Percentiles rank a stretch among this genome's conserved stretches.
phyloP scores from a whole-genome alignment of 2,797 vertebrate species.

The Lacerta agilis region DNA sequence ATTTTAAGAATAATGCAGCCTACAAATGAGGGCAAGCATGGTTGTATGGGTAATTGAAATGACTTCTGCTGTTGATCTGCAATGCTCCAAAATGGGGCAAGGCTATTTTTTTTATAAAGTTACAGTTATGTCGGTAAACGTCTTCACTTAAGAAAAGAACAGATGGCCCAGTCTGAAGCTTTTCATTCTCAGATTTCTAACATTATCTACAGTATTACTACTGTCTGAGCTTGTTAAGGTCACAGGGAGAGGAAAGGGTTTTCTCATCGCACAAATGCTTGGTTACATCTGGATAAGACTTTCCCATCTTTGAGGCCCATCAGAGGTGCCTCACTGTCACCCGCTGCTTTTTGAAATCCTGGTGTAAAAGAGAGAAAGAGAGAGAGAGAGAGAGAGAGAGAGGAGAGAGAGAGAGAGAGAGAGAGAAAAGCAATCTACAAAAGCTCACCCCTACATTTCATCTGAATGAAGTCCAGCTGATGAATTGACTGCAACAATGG shows the following conservation, averaged over 20 bases:
- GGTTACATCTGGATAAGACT: constrained; percentile 19
- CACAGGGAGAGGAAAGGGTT: background rate
- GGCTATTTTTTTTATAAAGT: background rate
- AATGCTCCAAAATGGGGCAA: constrained; percentile 19
- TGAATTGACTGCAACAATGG: constrained; percentile 93
- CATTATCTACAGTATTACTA: background rate
- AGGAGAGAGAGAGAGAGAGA: background rate
- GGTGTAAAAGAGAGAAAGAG: background rate
- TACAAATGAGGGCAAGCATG: background rate
- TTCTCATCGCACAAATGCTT: background rate
- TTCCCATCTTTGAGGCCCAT: background rate
- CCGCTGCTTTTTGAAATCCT: constrained; percentile 22
- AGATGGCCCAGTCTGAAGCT: constrained; percentile 19
- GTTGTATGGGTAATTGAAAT: constrained; percentile 5
- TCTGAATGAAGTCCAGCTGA: constrained; percentile 95
- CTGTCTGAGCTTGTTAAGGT: constrained; percentile 11
- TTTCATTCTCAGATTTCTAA: constrained; percentile 21
- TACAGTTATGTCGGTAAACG: background rate
- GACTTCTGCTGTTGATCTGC: background rate
- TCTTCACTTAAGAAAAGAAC: constrained; percentile 12
- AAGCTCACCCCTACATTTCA: constrained; percentile 92
- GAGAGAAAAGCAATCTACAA: constrained; percentile 50
- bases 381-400: background rate
- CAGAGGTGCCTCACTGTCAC: background rate
- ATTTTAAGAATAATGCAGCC: background rate